Percentiles rank a stretch among this genome's conserved stretches.
Evolutionary conservation across 2,797 vertebrate genomes (phyloP).

Genomic region (Pipistrellus nathusii): DNA sequence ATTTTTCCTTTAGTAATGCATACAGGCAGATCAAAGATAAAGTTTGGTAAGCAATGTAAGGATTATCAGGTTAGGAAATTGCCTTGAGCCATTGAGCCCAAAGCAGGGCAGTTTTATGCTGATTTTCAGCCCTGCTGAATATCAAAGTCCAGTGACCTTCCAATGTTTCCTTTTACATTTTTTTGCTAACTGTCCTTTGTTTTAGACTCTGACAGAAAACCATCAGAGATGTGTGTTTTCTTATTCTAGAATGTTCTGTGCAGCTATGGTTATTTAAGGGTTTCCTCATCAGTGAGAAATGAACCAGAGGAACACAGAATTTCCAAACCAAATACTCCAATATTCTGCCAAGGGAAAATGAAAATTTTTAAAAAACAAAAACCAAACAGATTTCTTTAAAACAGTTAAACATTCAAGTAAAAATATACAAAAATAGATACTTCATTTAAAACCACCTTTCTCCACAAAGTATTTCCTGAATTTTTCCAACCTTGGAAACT

Average conservation of each 20-base stretch:
- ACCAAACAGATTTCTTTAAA: not conserved
- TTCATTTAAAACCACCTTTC: not conserved
- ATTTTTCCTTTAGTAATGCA: no score
- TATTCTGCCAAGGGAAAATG: not conserved
- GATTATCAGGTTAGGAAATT: no score
- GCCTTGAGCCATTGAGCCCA: no score
- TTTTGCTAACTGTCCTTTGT: no score
- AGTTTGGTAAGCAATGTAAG: no score
- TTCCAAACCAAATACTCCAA: not conserved
- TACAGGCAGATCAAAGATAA: no score
- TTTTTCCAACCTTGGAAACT: not conserved
- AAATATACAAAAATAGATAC: constrained; percentile 1
- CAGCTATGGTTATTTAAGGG: not conserved
- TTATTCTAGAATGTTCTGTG: not conserved
- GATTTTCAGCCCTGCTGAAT: no score
- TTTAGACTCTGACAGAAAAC: not conserved
- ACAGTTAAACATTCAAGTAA: not conserved
- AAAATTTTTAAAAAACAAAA: not conserved
- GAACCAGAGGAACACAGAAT: not conserved
- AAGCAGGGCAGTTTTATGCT: no score
- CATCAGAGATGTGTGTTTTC: not conserved
- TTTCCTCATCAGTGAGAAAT: not conserved
- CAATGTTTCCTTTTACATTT: no score
- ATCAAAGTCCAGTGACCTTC: no score
- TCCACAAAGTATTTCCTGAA: not conserved